Percentiles rank a stretch among this genome's conserved stretches.
These are phyloP conservation scores for Tachyglossus aculeatus DNA, from an alignment of 2,797 vertebrate genomes.

Conservation along the genomic window DNA sequence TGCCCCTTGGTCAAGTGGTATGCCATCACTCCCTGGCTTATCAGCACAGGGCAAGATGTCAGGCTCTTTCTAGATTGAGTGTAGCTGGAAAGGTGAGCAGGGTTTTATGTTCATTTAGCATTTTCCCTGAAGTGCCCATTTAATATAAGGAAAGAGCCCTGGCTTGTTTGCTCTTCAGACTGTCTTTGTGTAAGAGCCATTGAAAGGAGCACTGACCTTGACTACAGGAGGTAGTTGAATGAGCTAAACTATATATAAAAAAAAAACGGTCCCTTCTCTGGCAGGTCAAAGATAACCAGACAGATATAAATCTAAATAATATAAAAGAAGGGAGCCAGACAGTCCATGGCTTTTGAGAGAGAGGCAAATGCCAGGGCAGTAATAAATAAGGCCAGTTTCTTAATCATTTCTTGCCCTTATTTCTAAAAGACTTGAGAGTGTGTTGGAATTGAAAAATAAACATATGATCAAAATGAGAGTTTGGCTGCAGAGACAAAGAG, in stretches of 20 bases:
- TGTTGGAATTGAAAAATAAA: not conserved
- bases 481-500: not conserved
- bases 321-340: not conserved
- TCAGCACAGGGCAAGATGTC: not conserved
- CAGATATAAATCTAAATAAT: not conserved
- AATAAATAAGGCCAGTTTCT: slow-evolving; percentile 1
- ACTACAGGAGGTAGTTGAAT: slow-evolving; percentile 25
- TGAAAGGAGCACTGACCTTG: slow-evolving; percentile 10
- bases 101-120: not conserved
- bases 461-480: slow-evolving; percentile 23
- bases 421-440: slow-evolving; percentile 18
- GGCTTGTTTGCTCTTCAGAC: not conserved
- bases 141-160: slow-evolving; percentile 2
- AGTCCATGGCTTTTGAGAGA: slow-evolving; percentile 10
- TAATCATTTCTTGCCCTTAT: not conserved
- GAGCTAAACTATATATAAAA: slow-evolving; percentile 6
- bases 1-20: slow-evolving; percentile 7
- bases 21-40: not conserved
- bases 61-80: not conserved
- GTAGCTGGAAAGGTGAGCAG: not conserved
- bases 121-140: not conserved
- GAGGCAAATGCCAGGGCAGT: not conserved
- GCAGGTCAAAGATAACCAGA: not conserved
- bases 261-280: not conserved
- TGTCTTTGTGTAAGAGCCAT: slow-evolving; percentile 20